Evolutionary conservation across 2,797 vertebrate species (phyloP).

Genomic region (Myotis findleyi): DNA sequence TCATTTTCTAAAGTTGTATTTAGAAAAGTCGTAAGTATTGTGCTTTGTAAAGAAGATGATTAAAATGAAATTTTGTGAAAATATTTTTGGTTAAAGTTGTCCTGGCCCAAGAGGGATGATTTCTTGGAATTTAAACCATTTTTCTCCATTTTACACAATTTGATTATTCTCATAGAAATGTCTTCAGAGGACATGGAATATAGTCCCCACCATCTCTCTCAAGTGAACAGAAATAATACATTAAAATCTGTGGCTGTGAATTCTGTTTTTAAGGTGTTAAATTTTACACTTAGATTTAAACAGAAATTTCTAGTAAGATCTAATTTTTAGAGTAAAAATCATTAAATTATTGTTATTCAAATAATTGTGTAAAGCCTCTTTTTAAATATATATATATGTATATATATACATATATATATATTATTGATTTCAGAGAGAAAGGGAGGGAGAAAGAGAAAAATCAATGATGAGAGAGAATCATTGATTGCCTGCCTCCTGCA

Average conservation of each 20-base stretch:
- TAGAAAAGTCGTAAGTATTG: conserved; percentile 79
- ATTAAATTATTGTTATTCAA: conserved; percentile 79
- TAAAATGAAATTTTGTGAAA: conserved; percentile 85
- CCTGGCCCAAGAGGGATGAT: conserved; percentile 74
- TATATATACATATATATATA: too few species aligned
- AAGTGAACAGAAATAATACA: conserved; percentile 56
- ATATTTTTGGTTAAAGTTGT: conserved; percentile 81
- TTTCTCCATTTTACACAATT: conserved; percentile 74
- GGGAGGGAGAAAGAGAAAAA: too few species aligned
- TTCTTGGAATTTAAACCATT: conserved; percentile 65
- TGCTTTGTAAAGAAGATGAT: conserved; percentile 84
- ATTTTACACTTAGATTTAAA: conserved; percentile 79
- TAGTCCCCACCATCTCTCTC: not conserved
- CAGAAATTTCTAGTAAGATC: conserved; percentile 67
- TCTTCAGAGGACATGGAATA: conserved; percentile 68
- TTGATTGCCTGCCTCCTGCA: too few species aligned
- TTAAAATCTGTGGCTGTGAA: conserved; percentile 75
- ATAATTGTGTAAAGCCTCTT: conserved; percentile 78
- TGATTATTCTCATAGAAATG: conserved; percentile 63
- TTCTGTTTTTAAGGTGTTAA: conserved; percentile 72
- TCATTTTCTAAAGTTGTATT: conserved; percentile 84
- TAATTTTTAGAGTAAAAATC: conserved; percentile 75
- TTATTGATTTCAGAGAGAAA: too few species aligned
- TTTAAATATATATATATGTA: not conserved
- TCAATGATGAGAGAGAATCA: too few species aligned